Evolutionary conservation across 2,797 vertebrate genomes (phyloP).

Genomic region (Cuniculus paca): DNA sequence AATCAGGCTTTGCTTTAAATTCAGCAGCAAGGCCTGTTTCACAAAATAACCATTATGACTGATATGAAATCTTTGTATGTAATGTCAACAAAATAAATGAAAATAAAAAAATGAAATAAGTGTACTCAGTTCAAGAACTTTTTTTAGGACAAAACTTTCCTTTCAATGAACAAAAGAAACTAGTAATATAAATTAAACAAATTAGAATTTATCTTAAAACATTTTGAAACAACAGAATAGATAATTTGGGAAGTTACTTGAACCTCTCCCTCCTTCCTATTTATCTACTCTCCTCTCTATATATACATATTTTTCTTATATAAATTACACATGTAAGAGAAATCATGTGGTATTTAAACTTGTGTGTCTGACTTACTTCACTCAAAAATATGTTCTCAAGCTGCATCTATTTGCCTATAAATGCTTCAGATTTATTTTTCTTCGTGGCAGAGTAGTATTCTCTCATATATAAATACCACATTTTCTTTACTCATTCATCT

Average conservation of each 20-base stretch:
- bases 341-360: background rate
- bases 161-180: background rate
- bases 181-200: background rate
- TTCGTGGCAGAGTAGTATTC: background rate
- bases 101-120: background rate
- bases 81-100: background rate
- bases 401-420: background rate
- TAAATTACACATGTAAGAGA: background rate
- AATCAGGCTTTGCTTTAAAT: background rate
- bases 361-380: background rate
- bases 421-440: background rate
- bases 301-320: background rate
- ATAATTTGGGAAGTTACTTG: background rate
- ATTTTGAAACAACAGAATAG: background rate
- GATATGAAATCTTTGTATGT: conserved; percentile 13
- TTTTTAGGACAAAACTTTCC: background rate
- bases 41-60: background rate
- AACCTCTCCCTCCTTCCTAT: background rate
- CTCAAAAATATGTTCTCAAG: background rate
- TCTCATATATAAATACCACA: background rate
- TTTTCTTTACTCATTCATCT: background rate
- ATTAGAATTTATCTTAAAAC: background rate
- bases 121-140: background rate
- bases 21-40: background rate
- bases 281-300: background rate